phyloP scores from a whole-genome alignment of 1,140 invertebrate species.

The Aethina tumida region DNA sequence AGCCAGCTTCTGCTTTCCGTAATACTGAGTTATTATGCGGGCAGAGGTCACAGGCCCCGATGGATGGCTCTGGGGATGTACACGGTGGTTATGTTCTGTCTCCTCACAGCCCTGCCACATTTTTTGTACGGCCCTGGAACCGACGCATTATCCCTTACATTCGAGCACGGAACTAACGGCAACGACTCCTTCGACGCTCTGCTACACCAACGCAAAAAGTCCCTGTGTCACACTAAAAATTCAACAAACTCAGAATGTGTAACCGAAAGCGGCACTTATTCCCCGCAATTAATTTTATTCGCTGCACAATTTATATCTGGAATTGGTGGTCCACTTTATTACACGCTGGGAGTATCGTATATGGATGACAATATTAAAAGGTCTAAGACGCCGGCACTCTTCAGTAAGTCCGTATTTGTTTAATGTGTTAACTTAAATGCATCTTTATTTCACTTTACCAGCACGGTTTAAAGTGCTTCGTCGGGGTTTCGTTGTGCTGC shows the following conservation, averaged over 20 bases:
- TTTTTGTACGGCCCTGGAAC: conserved; percentile 62
- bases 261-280: conserved; percentile 45
- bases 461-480: neutral
- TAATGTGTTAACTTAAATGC: too few relatives aligned
- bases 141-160: conserved; percentile 53
- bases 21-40: conserved; percentile 57
- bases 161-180: conserved; percentile 44
- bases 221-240: conserved; percentile 29
- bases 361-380: conserved; percentile 63
- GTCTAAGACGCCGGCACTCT: conserved; percentile 54
- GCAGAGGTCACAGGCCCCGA: conserved; percentile 54
- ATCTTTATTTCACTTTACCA: too few relatives aligned
- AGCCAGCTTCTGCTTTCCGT: conserved; percentile 48
- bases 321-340: conserved; percentile 54
- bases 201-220: conserved; percentile 34
- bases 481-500: neutral
- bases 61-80: conserved; percentile 64
- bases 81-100: conserved; percentile 56
- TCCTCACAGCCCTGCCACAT: conserved; percentile 60
- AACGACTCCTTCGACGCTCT: conserved; percentile 34
- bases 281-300: conserved; percentile 50
- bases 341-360: conserved; percentile 58
- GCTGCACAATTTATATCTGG: conserved; percentile 56
- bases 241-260: conserved; percentile 39
- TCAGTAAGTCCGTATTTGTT: conserved; percentile 52